Base-by-base conservation (phyloP, 2,113 vertebrate species). In the Ginglymostoma cirratum region DNA sequence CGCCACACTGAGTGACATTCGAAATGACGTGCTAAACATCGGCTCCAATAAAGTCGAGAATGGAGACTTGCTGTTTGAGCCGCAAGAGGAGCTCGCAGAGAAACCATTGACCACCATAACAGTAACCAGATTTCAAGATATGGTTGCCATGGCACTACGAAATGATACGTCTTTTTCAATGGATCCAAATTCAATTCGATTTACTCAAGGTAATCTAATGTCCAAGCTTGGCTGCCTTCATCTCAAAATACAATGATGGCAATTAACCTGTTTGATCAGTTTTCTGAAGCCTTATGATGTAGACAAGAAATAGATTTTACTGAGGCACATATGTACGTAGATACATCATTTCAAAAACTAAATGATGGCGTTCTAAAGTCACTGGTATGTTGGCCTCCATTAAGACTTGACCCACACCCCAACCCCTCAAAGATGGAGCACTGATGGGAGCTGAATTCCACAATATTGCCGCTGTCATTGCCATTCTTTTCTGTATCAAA, bases 91-190 rank as follows among this genome's bases (percentile, higher is more conserved):
- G 55, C 5, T 23, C 55, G 89, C 96, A 17, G 97, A 97, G 86
- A 96, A 97, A 95, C 45, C 96, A 90, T 97, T 96, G n/a, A 70
- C 95, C 61, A 96, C 96, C 27, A 96, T 97, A 1, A 96, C 97
- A n/a, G 96, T 96, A 8, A 95, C 96, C 23, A 97, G 97, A 38
- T 98, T 99, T 96, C 98, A 97, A 96, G 98, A 98, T 3, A 96
- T 98, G 96, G 98, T 99, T 97, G 97, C 97, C 96, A 98, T 96
- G 72, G 98, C 98, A 0, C 96, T 99, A 38, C 97, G 97, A 0
- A 98, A 98, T 96, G 98, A 99, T 24, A 97, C 97, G 0, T 98
- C 98, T 30, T 96, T 98, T 96, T 98, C 98, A 0, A 95, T 99
- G 96, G 98, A 98, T 96, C 96, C 98, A 95, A 97, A 97, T 72